A percentile compares a stretch with the other conserved stretches of the same genome.
phyloP scores from a whole-genome alignment of 2,888 invertebrate genomes.

The Campoplex nolae region DNA sequence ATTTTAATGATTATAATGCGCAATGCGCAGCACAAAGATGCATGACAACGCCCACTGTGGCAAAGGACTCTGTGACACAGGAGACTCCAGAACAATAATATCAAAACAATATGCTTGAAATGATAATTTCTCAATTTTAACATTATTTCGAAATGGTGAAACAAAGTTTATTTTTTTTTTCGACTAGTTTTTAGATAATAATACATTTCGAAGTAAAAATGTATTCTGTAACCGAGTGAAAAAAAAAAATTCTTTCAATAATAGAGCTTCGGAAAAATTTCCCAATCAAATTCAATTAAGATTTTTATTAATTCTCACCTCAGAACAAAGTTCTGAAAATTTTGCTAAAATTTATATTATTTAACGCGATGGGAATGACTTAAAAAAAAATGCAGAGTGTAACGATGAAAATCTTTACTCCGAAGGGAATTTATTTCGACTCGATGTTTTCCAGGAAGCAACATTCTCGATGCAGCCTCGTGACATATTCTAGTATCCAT shows the following conservation, averaged over 20 bases:
- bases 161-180: background rate
- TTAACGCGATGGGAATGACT: background rate
- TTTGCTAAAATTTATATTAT: too few species aligned
- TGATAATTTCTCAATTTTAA: background rate
- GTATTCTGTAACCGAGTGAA: too few species aligned
- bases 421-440: background rate
- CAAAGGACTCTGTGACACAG: background rate
- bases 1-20: background rate
- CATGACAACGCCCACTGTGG: background rate
- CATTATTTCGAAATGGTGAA: background rate
- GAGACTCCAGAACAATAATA: background rate
- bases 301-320: too few species aligned
- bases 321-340: too few species aligned
- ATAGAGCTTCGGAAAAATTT: too few species aligned
- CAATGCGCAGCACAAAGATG: background rate
- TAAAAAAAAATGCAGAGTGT: background rate
- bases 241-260: too few species aligned
- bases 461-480: background rate
- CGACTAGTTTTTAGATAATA: background rate
- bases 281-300: too few species aligned
- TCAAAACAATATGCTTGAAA: background rate
- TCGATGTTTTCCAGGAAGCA: background rate
- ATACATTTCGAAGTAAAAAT: too few species aligned
- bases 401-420: background rate
- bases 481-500: slow-evolving; percentile 1